A percentile compares a stretch with the other conserved stretches of the same genome.
These are phyloP conservation scores for Antheraea yamamai DNA, from an alignment of 2,888 invertebrate species.

Conservation along the genomic window DNA sequence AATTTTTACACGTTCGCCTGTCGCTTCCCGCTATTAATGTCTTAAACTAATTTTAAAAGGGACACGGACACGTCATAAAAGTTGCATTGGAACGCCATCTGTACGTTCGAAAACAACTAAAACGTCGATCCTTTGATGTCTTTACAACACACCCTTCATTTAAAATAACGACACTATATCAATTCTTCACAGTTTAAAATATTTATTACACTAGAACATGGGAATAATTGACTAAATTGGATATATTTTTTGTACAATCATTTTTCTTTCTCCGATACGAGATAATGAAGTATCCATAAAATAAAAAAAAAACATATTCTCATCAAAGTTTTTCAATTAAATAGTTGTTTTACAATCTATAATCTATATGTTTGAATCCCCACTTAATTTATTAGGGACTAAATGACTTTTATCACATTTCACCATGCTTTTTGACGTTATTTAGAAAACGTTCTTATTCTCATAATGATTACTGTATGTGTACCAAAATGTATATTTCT, in stretches of 20 bases:
- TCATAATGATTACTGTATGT: too few species aligned
- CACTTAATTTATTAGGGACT: too few species aligned
- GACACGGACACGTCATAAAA: conserved; percentile 5
- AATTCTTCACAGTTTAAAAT: conserved; percentile 2
- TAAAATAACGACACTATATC: conserved; percentile 11
- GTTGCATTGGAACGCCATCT: conserved; percentile 11
- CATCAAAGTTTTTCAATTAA: background rate
- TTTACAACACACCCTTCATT: conserved; percentile 13
- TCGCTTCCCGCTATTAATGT: conserved; percentile 12
- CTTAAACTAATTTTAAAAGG: conserved; percentile 8
- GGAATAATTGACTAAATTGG: conserved; percentile 12
- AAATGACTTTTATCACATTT: too few species aligned
- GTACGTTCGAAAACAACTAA: conserved; percentile 10
- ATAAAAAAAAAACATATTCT: background rate
- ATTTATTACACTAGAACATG: conserved; percentile 6
- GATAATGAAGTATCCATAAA: conserved; percentile 9
- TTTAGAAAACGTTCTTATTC: too few species aligned
- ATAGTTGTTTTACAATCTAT: too few species aligned
- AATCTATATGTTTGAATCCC: too few species aligned
- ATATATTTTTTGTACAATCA: background rate
- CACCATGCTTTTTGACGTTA: too few species aligned
- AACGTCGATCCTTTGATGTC: conserved; percentile 14
- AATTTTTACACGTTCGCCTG: background rate
- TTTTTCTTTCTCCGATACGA: background rate
- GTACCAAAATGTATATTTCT: too few species aligned